These are phyloP conservation scores for Paralichthys olivaceus DNA, from an alignment of 2,113 vertebrate genomes.

Conservation along the genomic window DNA sequence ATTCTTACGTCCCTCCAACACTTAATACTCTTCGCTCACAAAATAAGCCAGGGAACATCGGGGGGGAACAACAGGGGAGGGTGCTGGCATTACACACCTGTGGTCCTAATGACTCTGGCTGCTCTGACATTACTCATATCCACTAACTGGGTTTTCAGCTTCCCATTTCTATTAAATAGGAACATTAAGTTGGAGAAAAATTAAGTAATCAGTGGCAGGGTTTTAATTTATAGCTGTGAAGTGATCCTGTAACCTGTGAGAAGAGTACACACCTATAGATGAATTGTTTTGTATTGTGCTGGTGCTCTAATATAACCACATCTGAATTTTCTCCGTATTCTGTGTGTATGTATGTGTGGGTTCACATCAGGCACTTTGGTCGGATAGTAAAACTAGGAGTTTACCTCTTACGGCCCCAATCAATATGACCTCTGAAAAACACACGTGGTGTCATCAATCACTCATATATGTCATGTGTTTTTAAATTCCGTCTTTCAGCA, in stretches of 20 bases:
- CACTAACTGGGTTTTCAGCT: conserved; percentile 45
- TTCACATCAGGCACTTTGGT: conserved; percentile 49
- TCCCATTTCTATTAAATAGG: conserved; percentile 28
- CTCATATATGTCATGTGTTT: conserved; percentile 58
- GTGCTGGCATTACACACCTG: conserved; percentile 64
- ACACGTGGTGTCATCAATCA: conserved; percentile 78
- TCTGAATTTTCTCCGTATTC: not conserved
- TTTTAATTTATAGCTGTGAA: conserved; percentile 3
- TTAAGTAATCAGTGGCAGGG: conserved; percentile 5
- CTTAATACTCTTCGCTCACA: conserved; percentile 22
- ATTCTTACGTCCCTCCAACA: conserved; percentile 3
- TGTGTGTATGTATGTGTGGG: not conserved
- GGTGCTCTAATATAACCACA: not conserved
- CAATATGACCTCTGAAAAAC: conserved; percentile 81
- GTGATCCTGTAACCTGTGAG: not conserved
- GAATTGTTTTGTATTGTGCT: not conserved
- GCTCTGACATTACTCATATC: conserved; percentile 53
- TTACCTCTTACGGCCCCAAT: conserved; percentile 73
- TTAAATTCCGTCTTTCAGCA: conserved; percentile 81
- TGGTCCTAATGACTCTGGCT: conserved; percentile 67
- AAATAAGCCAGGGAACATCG: conserved; percentile 42
- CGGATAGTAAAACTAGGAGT: conserved; percentile 68
- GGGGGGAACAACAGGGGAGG: conserved; percentile 41
- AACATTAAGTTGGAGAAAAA: conserved; percentile 29
- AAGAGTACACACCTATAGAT: not conserved